Conservation (phyloP, 2,113 vertebrate species). For the Okapia johnstoni region DNA sequence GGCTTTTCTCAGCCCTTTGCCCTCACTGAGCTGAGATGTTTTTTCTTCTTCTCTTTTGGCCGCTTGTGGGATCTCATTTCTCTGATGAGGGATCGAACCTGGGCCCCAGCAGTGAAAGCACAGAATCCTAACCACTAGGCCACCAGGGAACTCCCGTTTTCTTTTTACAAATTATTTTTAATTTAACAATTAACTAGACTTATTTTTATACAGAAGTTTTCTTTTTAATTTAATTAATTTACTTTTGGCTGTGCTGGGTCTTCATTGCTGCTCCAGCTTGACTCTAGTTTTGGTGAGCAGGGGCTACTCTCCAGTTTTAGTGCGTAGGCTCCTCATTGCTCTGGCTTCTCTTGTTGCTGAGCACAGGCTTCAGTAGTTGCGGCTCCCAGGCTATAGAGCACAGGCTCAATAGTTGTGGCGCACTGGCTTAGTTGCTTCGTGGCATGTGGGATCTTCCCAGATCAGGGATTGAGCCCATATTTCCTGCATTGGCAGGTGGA, state of each 20-base stretch:
- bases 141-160: neutral
- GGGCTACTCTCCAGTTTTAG: neutral
- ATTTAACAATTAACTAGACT: neutral
- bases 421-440: neutral
- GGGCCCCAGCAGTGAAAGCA: neutral
- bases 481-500: neutral
- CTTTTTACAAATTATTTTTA: neutral
- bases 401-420: neutral
- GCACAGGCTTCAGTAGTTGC: neutral
- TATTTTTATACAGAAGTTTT: neutral
- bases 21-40: neutral
- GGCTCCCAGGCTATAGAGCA: neutral
- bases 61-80: neutral
- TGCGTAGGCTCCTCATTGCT: neutral
- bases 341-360: neutral
- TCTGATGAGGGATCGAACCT: neutral
- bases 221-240: neutral
- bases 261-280: neutral
- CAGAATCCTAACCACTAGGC: neutral
- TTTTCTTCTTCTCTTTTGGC: neutral
- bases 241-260: neutral
- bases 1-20: neutral
- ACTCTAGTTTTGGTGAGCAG: neutral
- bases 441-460: neutral
- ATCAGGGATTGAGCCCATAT: neutral